Percentiles rank a stretch among this genome's conserved stretches.
Evolutionary conservation across 2,888 invertebrate genomes (phyloP).

Genomic region (Eulithis prunata): DNA sequence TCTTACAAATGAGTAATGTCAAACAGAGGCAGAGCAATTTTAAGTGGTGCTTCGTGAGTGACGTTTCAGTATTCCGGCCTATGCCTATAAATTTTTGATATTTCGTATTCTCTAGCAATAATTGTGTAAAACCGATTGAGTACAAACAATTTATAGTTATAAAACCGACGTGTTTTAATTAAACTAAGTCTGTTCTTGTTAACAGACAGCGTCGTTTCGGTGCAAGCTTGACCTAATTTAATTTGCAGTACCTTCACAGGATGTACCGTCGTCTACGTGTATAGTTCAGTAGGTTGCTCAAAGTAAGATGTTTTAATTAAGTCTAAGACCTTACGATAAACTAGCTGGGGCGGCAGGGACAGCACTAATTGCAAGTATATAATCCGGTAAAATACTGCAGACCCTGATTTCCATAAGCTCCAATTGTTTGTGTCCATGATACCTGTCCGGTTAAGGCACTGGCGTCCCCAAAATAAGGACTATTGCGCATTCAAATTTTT

Average conservation of each 20-base stretch:
- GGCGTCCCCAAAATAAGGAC: too few species aligned
- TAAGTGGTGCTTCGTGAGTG: too few species aligned
- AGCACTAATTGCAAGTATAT: constrained; percentile 82
- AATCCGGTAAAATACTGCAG: constrained; percentile 80
- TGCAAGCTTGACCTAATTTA: constrained; percentile 66
- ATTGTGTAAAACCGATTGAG: too few species aligned
- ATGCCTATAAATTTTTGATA: too few species aligned
- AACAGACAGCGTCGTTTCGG: constrained; percentile 40
- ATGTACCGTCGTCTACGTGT: constrained; percentile 36
- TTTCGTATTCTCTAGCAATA: too few species aligned
- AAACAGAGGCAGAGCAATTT: too few species aligned
- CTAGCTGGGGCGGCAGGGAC: constrained; percentile 67
- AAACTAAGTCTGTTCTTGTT: constrained; percentile 21
- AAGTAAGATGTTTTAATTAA: constrained; percentile 83
- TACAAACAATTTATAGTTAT: too few species aligned
- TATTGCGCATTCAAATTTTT: too few species aligned
- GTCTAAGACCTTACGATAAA: constrained; percentile 80
- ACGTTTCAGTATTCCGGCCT: too few species aligned
- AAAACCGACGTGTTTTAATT: constrained; percentile 33
- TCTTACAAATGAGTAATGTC: too few species aligned
- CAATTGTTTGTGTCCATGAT: constrained; percentile 76
- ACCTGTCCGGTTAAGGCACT: constrained; percentile 47
- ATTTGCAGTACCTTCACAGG: constrained; percentile 61
- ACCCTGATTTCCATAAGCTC: constrained; percentile 82
- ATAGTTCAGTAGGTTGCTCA: constrained; percentile 53